Evolutionary conservation across 2,113 vertebrate genomes (phyloP).

Genomic region (Silurus glanis): DNA sequence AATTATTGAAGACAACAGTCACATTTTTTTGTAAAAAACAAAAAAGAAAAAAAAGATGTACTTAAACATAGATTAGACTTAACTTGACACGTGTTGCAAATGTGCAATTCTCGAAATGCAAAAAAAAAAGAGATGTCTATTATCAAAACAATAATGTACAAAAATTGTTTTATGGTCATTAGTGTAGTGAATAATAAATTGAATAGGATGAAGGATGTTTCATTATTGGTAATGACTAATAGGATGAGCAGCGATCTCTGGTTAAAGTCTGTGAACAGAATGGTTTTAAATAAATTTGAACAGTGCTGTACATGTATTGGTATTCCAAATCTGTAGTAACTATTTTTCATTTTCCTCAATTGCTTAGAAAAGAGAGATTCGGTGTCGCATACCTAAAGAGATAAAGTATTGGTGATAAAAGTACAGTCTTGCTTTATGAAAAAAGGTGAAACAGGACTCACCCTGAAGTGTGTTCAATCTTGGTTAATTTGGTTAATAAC

Average conservation of each 20-base stretch:
- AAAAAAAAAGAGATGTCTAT: conserved; percentile 47
- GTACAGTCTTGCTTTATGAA: conserved; percentile 17
- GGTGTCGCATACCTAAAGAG: neutral
- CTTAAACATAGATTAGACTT: conserved; percentile 55
- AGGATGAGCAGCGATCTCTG: conserved; percentile 14
- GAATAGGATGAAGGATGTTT: conserved; percentile 49
- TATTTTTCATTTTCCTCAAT: conserved; percentile 23
- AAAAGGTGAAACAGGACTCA: conserved; percentile 12
- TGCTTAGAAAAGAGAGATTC: neutral
- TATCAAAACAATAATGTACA: conserved; percentile 53
- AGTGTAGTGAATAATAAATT: conserved; percentile 48
- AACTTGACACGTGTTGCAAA: conserved; percentile 55
- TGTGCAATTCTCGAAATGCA: conserved; percentile 56
- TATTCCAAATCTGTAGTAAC: conserved; percentile 27
- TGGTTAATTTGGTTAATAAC: conserved; percentile 7
- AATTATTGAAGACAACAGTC: conserved; percentile 50
- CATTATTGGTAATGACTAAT: conserved; percentile 21
- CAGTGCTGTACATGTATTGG: conserved; percentile 36
- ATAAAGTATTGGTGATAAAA: conserved; percentile 2
- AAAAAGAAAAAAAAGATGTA: conserved; percentile 29
- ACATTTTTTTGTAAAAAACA: conserved; percentile 41
- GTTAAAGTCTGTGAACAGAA: neutral
- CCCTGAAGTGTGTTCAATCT: neutral
- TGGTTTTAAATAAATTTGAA: conserved; percentile 12
- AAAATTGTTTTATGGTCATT: conserved; percentile 59